phyloP scores from a whole-genome alignment of 1,140 invertebrate species.

The Ruditapes philippinarum region DNA sequence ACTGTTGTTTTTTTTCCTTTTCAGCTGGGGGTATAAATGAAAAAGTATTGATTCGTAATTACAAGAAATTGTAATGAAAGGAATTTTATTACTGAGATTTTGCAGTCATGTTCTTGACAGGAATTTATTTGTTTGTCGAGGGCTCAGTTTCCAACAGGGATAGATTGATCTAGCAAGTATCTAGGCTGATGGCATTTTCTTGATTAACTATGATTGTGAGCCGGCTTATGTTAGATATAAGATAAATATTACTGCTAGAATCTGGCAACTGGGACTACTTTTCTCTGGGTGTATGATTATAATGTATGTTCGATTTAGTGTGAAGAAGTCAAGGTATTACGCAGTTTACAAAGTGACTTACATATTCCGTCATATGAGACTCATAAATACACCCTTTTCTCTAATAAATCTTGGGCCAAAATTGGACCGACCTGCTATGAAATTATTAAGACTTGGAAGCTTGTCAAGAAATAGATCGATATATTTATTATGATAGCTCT shows the following conservation, averaged over 20 bases:
- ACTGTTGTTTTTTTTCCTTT: no score
- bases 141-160: not conserved
- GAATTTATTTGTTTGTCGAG: slow-evolving; percentile 21
- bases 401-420: no score
- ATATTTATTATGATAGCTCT: no score
- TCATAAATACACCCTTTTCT: no score
- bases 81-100: slow-evolving; percentile 9
- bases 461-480: no score
- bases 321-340: not conserved
- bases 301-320: no score
- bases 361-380: no score
- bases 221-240: not conserved
- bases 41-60: no score
- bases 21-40: no score
- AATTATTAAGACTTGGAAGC: no score
- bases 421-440: no score
- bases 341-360: no score
- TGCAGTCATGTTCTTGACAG: not conserved
- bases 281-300: not conserved
- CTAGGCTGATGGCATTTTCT: slow-evolving; percentile 23
- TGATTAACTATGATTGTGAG: slow-evolving; percentile 16
- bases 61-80: not conserved
- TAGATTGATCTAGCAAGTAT: slow-evolving; percentile 5
- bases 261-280: not conserved
- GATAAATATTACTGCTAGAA: not conserved